These are phyloP conservation scores for Ctenosaura bakeri DNA, from an alignment of 2,797 vertebrate genomes.

Conservation along the genomic window DNA sequence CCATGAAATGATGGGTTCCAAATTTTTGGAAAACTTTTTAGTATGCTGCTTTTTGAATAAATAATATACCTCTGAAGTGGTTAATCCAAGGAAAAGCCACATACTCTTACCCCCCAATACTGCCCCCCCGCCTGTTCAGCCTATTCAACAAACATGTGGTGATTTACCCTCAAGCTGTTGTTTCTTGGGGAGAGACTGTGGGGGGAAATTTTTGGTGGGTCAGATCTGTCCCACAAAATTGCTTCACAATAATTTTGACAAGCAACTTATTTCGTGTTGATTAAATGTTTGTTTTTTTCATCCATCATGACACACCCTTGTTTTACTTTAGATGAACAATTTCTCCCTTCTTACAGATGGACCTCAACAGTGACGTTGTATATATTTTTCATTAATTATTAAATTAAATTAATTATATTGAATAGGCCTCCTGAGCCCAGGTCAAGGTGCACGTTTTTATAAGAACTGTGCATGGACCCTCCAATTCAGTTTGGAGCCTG, in stretches of 20 bases:
- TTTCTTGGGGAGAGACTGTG: background rate
- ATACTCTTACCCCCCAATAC: background rate
- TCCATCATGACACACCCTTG: background rate
- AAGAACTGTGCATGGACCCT: background rate
- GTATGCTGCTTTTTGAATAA: constrained; percentile 15
- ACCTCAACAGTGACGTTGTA: background rate
- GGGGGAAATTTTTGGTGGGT: background rate
- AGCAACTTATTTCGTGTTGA: background rate
- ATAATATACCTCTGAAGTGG: constrained; percentile 19
- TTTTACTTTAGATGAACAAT: background rate
- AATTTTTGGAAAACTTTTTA: constrained; percentile 8
- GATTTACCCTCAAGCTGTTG: background rate
- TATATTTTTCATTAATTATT: background rate
- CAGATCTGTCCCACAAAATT: background rate
- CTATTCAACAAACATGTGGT: background rate
- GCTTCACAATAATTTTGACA: background rate
- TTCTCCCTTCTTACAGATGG: background rate
- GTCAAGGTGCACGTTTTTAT: background rate
- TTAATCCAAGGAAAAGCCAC: constrained; percentile 4
- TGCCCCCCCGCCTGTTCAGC: too few species aligned
- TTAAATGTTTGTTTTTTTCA: background rate
- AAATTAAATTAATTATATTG: background rate
- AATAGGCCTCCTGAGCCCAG: background rate
- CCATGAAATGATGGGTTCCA: constrained; percentile 24
- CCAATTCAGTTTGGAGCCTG: too few species aligned